phyloP scores from a whole-genome alignment of 2,888 invertebrate species.

The Agonopterix subpropinquella region DNA sequence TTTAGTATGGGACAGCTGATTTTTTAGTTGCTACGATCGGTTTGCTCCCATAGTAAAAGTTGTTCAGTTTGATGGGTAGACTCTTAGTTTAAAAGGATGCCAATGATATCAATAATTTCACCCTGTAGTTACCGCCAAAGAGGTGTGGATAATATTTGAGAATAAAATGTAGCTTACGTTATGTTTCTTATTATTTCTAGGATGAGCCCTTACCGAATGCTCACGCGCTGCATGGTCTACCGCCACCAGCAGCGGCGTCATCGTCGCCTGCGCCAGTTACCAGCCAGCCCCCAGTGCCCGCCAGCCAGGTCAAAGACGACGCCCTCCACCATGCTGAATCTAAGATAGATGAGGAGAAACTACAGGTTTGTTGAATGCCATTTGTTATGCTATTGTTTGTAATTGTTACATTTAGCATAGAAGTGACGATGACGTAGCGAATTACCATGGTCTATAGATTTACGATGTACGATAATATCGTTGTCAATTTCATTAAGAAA shows the following conservation, averaged over 20 bases:
- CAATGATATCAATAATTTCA: too few relatives aligned
- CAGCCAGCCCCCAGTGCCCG: conserved; percentile 23
- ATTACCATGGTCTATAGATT: not conserved
- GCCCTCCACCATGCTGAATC: conserved; percentile 62
- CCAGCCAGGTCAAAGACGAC: conserved; percentile 50
- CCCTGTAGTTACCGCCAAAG: too few relatives aligned
- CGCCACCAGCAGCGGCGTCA: conserved; percentile 31
- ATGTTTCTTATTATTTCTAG: conserved; percentile 28
- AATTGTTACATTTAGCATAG: not conserved
- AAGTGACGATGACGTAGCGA: not conserved
- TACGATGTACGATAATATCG: not conserved
- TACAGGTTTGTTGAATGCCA: conserved; percentile 44
- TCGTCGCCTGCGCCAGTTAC: conserved; percentile 21
- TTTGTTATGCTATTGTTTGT: not conserved
- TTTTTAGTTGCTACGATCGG: too few relatives aligned
- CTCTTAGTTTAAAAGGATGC: too few relatives aligned
- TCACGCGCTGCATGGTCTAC: conserved; percentile 57
- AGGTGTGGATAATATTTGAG: too few relatives aligned
- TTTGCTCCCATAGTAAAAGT: too few relatives aligned
- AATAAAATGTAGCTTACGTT: too few relatives aligned
- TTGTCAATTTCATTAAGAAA: not conserved
- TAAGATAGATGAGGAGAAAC: conserved; percentile 63
- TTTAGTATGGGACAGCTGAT: too few relatives aligned
- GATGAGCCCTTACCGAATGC: conserved; percentile 65
- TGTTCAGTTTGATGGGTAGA: too few relatives aligned